These are phyloP conservation scores for Zeugodacus cucurbitae DNA, from an alignment of 1,140 invertebrate species.

Conservation along the genomic window DNA sequence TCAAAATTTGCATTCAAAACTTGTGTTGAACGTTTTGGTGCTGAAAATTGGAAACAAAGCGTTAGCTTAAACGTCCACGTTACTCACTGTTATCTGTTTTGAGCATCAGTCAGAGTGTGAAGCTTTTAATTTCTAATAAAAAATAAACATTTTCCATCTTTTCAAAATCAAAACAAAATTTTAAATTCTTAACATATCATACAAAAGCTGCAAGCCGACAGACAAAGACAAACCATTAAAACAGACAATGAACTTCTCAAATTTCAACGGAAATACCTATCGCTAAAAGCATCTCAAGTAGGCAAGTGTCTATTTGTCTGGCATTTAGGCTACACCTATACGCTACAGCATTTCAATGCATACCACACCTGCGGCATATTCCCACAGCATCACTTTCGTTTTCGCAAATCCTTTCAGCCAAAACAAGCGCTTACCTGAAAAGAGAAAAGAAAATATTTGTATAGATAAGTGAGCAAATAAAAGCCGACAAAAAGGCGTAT, in stretches of 20 bases:
- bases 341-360: background rate
- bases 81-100: too few species aligned
- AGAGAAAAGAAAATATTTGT: background rate
- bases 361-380: slow-evolving; percentile 5
- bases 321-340: background rate
- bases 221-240: background rate
- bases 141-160: too few species aligned
- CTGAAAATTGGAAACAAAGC: background rate
- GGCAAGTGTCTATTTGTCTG: background rate
- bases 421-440: slow-evolving; percentile 11
- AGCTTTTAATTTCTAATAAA: too few species aligned
- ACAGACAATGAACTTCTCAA: background rate
- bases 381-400: slow-evolving; percentile 27
- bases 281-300: background rate
- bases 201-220: background rate
- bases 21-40: background rate
- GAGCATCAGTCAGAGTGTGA: too few species aligned
- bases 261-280: background rate
- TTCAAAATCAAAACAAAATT: too few species aligned
- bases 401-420: background rate
- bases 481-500: background rate
- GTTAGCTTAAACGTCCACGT: too few species aligned
- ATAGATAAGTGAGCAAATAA: background rate
- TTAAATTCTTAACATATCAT: too few species aligned
- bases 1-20: background rate